Percentiles rank a stretch among this genome's conserved stretches.
Evolutionary conservation across 2,113 vertebrate species (phyloP).

Genomic region (Himantopus leucocephalus): DNA sequence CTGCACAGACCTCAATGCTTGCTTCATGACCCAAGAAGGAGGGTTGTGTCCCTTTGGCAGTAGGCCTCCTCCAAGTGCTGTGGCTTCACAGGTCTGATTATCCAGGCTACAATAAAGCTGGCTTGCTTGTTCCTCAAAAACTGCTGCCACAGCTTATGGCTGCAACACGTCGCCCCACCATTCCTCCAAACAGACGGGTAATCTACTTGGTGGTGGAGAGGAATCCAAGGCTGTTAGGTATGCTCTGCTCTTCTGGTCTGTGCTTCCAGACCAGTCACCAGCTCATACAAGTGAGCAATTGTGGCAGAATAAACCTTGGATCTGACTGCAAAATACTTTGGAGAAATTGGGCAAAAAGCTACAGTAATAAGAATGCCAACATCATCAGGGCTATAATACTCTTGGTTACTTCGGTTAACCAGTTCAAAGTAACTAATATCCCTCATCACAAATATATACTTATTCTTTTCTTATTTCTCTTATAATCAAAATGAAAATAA

Average conservation of each 20-base stretch:
- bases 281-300: background rate
- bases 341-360: background rate
- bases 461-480: background rate
- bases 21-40: background rate
- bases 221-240: background rate
- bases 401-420: background rate
- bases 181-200: background rate
- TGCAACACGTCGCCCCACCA: accelerated
- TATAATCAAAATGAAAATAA: background rate
- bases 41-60: background rate
- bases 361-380: background rate
- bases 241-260: background rate
- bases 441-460: background rate
- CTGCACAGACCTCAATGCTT: background rate
- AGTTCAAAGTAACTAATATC: background rate
- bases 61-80: background rate
- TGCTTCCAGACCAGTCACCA: background rate
- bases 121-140: background rate
- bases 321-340: background rate
- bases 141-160: background rate
- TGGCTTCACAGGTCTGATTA: background rate
- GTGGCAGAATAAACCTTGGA: background rate
- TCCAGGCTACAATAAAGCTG: background rate
- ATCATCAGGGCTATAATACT: background rate
- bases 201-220: background rate